Percentiles rank a stretch among this genome's conserved stretches.
Evolutionary conservation across 1,140 invertebrate species (phyloP).

Genomic region (Drosophila sechellia): DNA sequence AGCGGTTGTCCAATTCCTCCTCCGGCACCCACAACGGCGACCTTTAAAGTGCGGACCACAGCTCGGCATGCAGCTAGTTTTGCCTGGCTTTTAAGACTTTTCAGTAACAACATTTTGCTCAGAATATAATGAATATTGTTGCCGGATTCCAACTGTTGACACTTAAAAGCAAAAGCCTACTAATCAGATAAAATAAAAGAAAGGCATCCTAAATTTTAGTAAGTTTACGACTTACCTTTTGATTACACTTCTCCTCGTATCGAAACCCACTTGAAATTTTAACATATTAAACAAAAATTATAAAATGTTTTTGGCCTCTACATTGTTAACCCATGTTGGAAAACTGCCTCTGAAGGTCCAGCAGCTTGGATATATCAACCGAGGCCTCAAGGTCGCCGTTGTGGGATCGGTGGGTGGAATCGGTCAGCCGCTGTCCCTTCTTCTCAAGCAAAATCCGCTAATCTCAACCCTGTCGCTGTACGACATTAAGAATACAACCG

Average conservation of each 20-base stretch:
- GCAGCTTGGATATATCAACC: constrained; percentile 86
- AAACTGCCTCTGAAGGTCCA: too few species aligned
- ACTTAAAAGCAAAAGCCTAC: not conserved
- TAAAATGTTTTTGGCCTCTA: constrained; percentile 9
- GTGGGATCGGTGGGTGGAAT: constrained; percentile 94
- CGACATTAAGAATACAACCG: constrained; percentile 91
- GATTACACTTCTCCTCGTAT: too few species aligned
- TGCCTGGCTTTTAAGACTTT: not conserved
- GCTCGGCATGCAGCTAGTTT: constrained; percentile 11
- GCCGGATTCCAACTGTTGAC: not conserved
- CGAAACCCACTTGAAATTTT: not conserved
- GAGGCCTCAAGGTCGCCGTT: constrained; percentile 89
- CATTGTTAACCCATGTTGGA: not conserved
- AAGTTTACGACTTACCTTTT: too few species aligned
- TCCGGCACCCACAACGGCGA: constrained; percentile 93
- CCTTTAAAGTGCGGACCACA: constrained; percentile 84
- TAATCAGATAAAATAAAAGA: not conserved
- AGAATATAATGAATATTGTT: not conserved
- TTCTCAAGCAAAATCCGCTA: constrained; percentile 91
- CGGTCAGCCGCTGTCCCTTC: constrained; percentile 88
- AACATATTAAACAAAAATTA: not conserved
- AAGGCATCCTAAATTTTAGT: not conserved
- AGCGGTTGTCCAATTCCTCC: constrained; percentile 91
- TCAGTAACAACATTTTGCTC: constrained; percentile 16
- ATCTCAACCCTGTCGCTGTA: constrained; percentile 90